phyloP scores from a whole-genome alignment of 2,113 vertebrate species.

The Otocyon megalotis region DNA sequence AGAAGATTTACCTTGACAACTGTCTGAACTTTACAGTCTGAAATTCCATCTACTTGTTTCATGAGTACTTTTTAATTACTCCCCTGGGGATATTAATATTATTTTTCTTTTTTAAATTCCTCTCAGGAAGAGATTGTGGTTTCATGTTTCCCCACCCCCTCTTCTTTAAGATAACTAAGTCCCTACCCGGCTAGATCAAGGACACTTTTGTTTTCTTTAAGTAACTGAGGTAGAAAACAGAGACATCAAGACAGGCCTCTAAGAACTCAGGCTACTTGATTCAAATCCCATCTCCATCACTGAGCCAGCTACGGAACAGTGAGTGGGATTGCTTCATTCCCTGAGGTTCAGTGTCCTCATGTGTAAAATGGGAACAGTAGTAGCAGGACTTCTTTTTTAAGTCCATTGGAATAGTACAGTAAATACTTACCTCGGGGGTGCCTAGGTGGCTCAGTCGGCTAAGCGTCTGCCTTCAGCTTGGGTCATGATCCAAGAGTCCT shows the following conservation, averaged over 20 bases:
- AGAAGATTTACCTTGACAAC: constrained; percentile 84
- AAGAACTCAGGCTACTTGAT: not conserved
- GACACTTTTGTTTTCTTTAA: constrained; percentile 52
- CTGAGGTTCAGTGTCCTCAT: not conserved
- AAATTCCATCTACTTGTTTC: constrained; percentile 85
- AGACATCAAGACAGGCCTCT: not conserved
- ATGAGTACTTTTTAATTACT: constrained; percentile 86
- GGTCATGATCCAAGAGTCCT: too few relatives aligned
- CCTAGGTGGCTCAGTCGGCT: too few relatives aligned
- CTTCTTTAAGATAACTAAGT: constrained; percentile 69
- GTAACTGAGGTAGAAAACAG: constrained; percentile 50
- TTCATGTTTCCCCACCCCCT: constrained; percentile 8
- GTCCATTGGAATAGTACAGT: not conserved
- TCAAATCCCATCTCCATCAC: not conserved
- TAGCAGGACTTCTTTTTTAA: not conserved
- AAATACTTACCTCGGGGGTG: too few relatives aligned
- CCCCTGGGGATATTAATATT: constrained; percentile 81
- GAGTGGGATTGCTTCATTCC: not conserved
- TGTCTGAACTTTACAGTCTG: constrained; percentile 84
- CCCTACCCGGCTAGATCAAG: constrained; percentile 15
- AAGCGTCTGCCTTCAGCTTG: too few relatives aligned
- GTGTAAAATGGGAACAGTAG: not conserved
- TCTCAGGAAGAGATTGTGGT: constrained; percentile 60
- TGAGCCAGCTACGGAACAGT: not conserved
- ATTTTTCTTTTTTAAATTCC: constrained; percentile 85